A percentile compares a stretch with the other conserved stretches of the same genome.
Conservation (phyloP, 1,140 invertebrate species). For the Panagrolaimus sp. region DNA sequence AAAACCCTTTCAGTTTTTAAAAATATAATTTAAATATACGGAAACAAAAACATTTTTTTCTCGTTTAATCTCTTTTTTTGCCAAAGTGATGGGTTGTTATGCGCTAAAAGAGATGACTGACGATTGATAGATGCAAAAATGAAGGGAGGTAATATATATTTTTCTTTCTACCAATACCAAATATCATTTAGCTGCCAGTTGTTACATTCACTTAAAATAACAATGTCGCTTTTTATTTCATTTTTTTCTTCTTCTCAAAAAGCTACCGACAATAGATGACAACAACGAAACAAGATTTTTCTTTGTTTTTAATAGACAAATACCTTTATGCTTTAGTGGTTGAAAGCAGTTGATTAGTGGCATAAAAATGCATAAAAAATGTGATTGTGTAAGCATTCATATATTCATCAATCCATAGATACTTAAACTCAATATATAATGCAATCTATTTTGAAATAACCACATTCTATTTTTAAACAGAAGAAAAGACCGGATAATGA, state of each 20-base stretch:
- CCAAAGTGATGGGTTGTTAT: not conserved
- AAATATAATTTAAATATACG: not conserved
- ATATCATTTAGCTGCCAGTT: not conserved
- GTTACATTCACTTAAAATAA: constrained; percentile 15
- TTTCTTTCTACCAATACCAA: not conserved
- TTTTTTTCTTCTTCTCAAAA: not conserved
- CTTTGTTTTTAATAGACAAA: constrained; percentile 11
- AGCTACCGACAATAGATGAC: constrained; percentile 1
- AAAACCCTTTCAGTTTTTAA: not conserved
- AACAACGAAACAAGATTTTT: not conserved
- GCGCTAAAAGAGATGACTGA: not conserved
- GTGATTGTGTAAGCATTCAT: too few species aligned
- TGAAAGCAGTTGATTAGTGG: constrained; percentile 13
- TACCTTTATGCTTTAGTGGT: constrained; percentile 3
- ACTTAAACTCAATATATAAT: too few species aligned
- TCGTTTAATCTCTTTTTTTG: constrained; percentile 8
- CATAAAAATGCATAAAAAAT: not conserved
- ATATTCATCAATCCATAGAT: too few species aligned
- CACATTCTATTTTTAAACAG: too few species aligned
- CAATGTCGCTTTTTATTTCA: constrained; percentile 10
- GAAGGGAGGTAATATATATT: too few species aligned
- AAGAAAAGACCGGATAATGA: too few species aligned
- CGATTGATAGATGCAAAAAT: constrained; percentile 1
- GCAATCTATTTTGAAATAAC: too few species aligned
- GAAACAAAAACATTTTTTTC: not conserved